Conservation (phyloP, 2,113 vertebrate genomes). For the Mirounga angustirostris region DNA sequence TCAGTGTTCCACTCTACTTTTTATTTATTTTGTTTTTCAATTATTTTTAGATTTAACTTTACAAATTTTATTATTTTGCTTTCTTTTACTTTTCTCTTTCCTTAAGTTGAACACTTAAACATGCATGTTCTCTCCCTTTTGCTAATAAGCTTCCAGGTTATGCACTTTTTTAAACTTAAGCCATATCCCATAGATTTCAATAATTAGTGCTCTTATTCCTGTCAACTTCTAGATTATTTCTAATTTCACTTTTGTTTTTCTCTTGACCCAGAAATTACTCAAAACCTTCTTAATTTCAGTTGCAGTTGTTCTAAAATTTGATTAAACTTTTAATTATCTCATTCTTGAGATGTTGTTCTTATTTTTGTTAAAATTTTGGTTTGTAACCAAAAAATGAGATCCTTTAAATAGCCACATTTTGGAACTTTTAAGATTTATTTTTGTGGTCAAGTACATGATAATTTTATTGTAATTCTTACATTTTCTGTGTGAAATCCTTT, state of each 20-base stretch:
- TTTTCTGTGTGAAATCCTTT: not conserved
- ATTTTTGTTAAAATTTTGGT: not conserved
- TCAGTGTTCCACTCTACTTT: not conserved
- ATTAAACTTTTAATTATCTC: slow-evolving; percentile 6
- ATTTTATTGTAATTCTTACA: not conserved
- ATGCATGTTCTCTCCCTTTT: not conserved
- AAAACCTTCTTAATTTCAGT: not conserved
- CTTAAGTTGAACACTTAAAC: not conserved
- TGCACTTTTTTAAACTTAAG: not conserved
- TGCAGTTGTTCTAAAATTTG: not conserved
- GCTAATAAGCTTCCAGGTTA: not conserved
- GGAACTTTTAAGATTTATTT: not conserved
- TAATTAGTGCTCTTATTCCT: not conserved
- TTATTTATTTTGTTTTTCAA: not conserved
- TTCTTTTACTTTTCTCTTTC: not conserved
- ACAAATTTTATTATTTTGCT: not conserved
- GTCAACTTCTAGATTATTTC: not conserved
- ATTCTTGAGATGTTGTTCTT: not conserved
- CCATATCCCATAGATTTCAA: not conserved
- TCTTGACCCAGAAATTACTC: not conserved
- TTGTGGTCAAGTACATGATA: not conserved
- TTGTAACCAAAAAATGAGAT: not conserved
- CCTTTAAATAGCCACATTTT: not conserved
- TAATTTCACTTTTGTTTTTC: not conserved
- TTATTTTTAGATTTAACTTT: not conserved